These are phyloP conservation scores for Danionella dracula DNA, from an alignment of 2,797 vertebrate genomes.

Conservation along the genomic window DNA sequence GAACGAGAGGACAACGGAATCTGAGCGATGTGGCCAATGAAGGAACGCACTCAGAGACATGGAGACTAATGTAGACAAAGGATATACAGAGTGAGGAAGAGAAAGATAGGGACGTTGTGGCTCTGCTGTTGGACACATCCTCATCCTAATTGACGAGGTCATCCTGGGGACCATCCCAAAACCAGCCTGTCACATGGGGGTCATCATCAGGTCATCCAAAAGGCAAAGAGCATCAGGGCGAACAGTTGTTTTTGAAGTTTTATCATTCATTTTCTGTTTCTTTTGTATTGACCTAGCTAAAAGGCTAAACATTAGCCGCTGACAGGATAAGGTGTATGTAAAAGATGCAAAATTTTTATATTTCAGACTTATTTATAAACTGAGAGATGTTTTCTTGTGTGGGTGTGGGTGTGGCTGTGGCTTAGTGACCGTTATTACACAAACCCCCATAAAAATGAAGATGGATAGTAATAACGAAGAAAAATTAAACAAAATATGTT, in stretches of 20 bases:
- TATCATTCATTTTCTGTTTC: no score
- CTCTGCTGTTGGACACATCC: constrained; percentile 59
- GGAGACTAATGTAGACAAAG: constrained; percentile 35
- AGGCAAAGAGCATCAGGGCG: constrained; percentile 59
- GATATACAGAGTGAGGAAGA: constrained; percentile 28
- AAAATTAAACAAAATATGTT: no score
- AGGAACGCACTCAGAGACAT: constrained; percentile 34
- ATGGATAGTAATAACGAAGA: no score
- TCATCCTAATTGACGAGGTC: constrained; percentile 72
- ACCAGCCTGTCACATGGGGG: constrained; percentile 57
- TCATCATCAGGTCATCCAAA: constrained; percentile 57
- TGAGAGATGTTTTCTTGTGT: no score
- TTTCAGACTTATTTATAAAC: no score
- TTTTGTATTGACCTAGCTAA: neutral
- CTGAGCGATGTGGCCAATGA: constrained; percentile 30
- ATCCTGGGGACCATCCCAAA: constrained; percentile 58
- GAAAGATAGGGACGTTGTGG: constrained; percentile 20
- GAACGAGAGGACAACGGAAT: constrained; percentile 21
- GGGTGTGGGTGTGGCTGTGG: no score
- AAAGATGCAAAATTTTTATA: no score
- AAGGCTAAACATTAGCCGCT: no score
- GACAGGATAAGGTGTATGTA: no score
- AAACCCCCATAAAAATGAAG: no score
- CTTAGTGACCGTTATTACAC: no score
- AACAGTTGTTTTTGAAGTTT: neutral